A percentile compares a stretch with the other conserved stretches of the same genome.
phyloP scores from a whole-genome alignment of 2,888 invertebrate species.

The Unio pictorum region DNA sequence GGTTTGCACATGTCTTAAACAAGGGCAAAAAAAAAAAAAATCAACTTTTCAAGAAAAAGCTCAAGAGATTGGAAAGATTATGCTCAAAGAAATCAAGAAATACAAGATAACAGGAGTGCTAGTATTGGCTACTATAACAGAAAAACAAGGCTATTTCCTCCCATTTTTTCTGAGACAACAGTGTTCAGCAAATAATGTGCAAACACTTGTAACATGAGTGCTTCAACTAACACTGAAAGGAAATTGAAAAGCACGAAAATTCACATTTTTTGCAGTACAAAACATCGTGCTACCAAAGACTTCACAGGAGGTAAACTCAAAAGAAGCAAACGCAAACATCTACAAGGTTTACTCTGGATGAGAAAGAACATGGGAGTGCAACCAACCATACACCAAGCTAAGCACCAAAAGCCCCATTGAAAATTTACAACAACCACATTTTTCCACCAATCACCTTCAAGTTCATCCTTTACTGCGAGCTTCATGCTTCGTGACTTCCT shows the following conservation, averaged over 20 bases:
- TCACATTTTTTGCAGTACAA: neutral
- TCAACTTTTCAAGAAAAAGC: neutral
- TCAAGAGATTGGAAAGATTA: neutral
- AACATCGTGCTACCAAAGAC: neutral
- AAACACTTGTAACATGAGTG: neutral
- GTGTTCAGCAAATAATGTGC: neutral
- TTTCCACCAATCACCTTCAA: conserved; percentile 57
- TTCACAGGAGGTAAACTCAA: neutral
- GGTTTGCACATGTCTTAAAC: too few species aligned
- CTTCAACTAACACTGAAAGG: neutral
- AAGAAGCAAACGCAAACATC: conserved; percentile 5
- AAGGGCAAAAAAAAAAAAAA: neutral
- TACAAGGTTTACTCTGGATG: neutral
- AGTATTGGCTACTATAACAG: neutral
- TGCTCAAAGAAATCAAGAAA: conserved; percentile 5
- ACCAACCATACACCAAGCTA: neutral
- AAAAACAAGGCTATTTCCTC: neutral
- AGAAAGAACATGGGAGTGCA: neutral
- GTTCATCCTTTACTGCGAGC: conserved; percentile 61
- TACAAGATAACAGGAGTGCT: neutral
- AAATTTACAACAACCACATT: conserved; percentile 5
- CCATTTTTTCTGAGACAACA: neutral
- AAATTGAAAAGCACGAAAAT: neutral
- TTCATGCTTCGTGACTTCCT: conserved; percentile 69
- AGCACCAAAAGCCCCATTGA: neutral